These are phyloP conservation scores for Aspidiotus destructor DNA, from an alignment of 2,888 invertebrate species.

Conservation along the genomic window DNA sequence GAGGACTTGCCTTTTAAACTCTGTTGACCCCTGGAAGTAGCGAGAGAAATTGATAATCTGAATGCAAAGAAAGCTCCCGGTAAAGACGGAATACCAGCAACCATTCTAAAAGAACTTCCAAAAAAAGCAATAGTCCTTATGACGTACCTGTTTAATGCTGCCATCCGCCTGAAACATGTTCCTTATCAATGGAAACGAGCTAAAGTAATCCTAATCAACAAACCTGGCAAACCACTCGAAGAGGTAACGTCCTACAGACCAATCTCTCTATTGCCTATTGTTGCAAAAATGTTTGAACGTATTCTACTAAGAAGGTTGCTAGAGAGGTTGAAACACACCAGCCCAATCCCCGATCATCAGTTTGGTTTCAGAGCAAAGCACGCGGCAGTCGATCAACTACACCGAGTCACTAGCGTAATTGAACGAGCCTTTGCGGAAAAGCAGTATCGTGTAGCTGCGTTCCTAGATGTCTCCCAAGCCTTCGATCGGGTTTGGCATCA, in stretches of 20 bases:
- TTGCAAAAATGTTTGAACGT: constrained; percentile 1
- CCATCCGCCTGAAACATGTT: constrained; percentile 35
- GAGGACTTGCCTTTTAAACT: background rate
- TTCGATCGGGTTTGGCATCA: constrained; percentile 14
- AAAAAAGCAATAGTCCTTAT: constrained; percentile 36
- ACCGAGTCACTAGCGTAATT: background rate
- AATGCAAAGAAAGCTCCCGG: constrained; percentile 35
- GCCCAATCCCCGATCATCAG: constrained; percentile 8
- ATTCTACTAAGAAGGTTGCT: background rate
- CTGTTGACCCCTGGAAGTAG: background rate
- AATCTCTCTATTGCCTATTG: background rate
- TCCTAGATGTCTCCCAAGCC: too few species aligned
- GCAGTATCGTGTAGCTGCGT: background rate
- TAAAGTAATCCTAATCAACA: constrained; percentile 24
- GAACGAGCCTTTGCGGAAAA: background rate
- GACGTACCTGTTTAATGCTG: constrained; percentile 37
- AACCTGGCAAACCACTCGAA: constrained; percentile 20
- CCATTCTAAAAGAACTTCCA: constrained; percentile 37
- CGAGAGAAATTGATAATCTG: background rate
- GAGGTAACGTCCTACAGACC: constrained; percentile 6
- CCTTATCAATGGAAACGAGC: constrained; percentile 37
- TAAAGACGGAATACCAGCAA: constrained; percentile 31
- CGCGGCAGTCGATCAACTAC: constrained; percentile 4
- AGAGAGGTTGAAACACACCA: background rate
- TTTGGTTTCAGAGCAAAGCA: constrained; percentile 1